A percentile compares a stretch with the other conserved stretches of the same genome.
Evolutionary conservation across 2,797 vertebrate species (phyloP).

Genomic region (Hyperoplus immaculatus): DNA sequence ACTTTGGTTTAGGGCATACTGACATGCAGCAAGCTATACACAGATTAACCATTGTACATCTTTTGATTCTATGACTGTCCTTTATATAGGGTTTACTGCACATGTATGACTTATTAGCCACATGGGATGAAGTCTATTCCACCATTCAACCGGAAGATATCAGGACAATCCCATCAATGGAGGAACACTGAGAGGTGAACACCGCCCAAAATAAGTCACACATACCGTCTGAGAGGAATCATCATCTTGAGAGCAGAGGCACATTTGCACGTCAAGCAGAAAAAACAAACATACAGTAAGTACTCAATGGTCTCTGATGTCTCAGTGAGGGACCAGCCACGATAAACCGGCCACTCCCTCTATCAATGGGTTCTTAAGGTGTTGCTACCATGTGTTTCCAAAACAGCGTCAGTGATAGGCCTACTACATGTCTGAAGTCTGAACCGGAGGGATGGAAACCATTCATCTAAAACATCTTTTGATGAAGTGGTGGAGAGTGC

Average conservation of each 20-base stretch:
- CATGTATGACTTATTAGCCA: too few relatives aligned
- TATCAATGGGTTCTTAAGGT: background rate
- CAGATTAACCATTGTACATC: background rate
- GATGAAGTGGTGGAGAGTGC: background rate
- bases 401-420: background rate
- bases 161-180: too few relatives aligned
- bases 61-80: background rate
- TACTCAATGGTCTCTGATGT: background rate
- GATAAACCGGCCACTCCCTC: background rate
- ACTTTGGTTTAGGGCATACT: background rate
- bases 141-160: too few relatives aligned
- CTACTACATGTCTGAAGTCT: background rate
- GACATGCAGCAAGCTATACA: background rate
- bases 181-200: background rate
- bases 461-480: background rate
- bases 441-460: background rate
- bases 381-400: background rate
- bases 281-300: slow-evolving; percentile 16
- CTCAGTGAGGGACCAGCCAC: background rate
- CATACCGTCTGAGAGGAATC: background rate
- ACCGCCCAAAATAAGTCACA: background rate
- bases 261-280: background rate
- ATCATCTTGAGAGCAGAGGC: background rate
- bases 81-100: too few relatives aligned
- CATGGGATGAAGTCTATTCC: too few relatives aligned